Evolutionary conservation across 23 tunicate genomes (phyloP).

Genomic region (Oikopleura dioica): DNA sequence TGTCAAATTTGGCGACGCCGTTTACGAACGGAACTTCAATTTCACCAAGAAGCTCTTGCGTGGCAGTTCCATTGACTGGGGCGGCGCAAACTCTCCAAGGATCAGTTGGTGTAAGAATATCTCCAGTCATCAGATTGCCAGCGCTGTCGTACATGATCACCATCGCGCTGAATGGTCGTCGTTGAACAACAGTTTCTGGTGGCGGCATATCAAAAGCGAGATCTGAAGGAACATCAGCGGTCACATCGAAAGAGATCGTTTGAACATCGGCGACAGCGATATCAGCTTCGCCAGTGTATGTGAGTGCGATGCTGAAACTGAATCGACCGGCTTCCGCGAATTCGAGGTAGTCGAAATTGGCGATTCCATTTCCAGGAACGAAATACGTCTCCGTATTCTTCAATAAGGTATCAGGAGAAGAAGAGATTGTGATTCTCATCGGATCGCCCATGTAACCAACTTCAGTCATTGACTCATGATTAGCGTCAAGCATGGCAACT

Average conservation of each 20-base stretch:
- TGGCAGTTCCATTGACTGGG: not conserved
- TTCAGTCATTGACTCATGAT: not conserved
- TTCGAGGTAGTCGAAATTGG: not conserved
- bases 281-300: not conserved
- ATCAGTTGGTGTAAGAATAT: not conserved
- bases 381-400: not conserved
- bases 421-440: not conserved
- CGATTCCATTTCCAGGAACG: not conserved
- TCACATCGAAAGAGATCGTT: not conserved
- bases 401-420: not conserved
- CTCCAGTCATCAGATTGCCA: not conserved
- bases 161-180: not conserved
- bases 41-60: not conserved
- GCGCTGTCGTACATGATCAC: not conserved
- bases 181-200: too few species aligned
- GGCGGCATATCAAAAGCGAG: too few species aligned
- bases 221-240: not conserved
- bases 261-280: not conserved
- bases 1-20: not conserved
- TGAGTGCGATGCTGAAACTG: not conserved
- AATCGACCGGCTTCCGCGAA: not conserved
- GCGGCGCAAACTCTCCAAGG: not conserved
- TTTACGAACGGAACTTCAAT: not conserved
- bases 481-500: not conserved
- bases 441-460: constrained; percentile 2